These are phyloP conservation scores for Hydra vulgaris DNA, from an alignment of 30 jellyfish, hydroid and myxozoan species.

Conservation along the genomic window DNA sequence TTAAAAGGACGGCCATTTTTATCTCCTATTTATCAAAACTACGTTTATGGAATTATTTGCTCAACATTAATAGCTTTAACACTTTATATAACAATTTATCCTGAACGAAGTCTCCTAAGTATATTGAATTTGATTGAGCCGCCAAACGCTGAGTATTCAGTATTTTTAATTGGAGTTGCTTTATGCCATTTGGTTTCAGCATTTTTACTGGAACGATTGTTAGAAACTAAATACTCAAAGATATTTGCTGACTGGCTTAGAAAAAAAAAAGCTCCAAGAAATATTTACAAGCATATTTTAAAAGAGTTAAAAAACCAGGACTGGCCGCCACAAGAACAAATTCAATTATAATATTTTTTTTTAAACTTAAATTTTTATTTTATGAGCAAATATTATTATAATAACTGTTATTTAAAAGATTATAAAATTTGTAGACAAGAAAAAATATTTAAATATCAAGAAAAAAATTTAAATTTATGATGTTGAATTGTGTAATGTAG, in stretches of 20 bases:
- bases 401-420: too few relatives aligned
- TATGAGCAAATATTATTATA: too few relatives aligned
- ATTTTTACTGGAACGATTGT: background rate
- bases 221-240: background rate
- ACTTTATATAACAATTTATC: slow-evolving; percentile 2
- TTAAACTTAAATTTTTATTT: too few relatives aligned
- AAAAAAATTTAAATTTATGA: too few relatives aligned
- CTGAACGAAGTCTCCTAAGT: background rate
- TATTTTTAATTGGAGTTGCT: background rate
- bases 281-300: slow-evolving; percentile 45
- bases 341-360: too few relatives aligned
- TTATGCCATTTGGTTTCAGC: background rate
- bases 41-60: background rate
- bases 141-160: background rate
- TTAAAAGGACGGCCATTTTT: slow-evolving; percentile 31
- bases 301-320: slow-evolving; percentile 29
- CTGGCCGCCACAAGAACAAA: too few relatives aligned
- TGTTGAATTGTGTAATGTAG: too few relatives aligned
- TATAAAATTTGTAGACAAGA: too few relatives aligned
- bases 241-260: slow-evolving; percentile 5
- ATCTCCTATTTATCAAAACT: slow-evolving; percentile 19
- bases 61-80: background rate
- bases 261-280: slow-evolving; percentile 41
- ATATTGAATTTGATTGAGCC: background rate
- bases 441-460: too few relatives aligned